Evolutionary conservation across 2,888 invertebrate species (phyloP), one percentile per base, ranked within the genome.

Genomic region (Lapara coniferarum): DNA sequence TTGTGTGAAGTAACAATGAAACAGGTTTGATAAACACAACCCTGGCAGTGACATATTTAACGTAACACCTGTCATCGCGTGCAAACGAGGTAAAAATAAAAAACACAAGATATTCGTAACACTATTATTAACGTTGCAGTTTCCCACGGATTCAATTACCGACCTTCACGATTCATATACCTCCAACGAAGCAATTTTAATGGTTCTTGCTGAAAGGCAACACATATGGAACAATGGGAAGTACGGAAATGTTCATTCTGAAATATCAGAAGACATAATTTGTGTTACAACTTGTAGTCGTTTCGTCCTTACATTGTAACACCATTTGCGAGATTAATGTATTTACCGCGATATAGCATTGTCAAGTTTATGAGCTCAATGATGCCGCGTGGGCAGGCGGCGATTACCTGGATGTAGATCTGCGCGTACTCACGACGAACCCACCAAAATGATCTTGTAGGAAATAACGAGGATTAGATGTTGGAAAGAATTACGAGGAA

Each of bases 361-460:
- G 89, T 86, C 88, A 89, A 89, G 89, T 88, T 89, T 89, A 89
- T 89, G 85, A 87, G 84, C 82, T 78, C 85, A 84, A 85, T 74
- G 79, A 81, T 80, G 81, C 69, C 63, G 81, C 72, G 88, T 88
- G 79, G 87, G 88, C 75, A 75, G 79, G 70, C 74, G 71, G 71
- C 37, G 37, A 37, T 37, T 78, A 75, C 73, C 77, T 10, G n/a
- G 73, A 74, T 82, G 76, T 75, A 77, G 73, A 75, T 69, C 69
- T 74, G 69, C 69, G 68, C 66, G 70, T 69, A 73, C 66, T 70
- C 30, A 57, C 49, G 5, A 55, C 19, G 0, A 10, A 19, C 16
- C 7, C 19, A 55, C 19, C 8, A 19, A 19, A 55, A 55, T 55
- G 10, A 37, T 37, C 37, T 37, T 37, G 7, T 37, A 37, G 37